Conservation (phyloP, 1,140 invertebrate species). For the Danaus plexippus region DNA sequence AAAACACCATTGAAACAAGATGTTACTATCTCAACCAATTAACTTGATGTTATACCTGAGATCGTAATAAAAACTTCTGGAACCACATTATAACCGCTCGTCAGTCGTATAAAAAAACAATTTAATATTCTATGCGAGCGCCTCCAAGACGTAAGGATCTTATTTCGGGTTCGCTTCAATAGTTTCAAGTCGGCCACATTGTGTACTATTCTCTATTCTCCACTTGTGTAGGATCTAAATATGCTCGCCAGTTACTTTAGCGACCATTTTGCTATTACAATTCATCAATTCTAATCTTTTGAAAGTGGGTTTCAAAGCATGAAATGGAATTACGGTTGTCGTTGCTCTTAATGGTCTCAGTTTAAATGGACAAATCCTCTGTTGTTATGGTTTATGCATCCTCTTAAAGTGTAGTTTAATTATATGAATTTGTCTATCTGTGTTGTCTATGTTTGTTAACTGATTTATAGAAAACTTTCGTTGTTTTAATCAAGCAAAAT, state of each 20-base stretch:
- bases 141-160: slow-evolving; percentile 15
- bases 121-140: slow-evolving; percentile 39
- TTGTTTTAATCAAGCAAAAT: too few species aligned
- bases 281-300: slow-evolving; percentile 14
- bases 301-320: slow-evolving; percentile 12
- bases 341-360: too few species aligned
- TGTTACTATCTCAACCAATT: too few species aligned
- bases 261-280: background rate
- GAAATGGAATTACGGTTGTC: slow-evolving; percentile 7
- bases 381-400: too few species aligned
- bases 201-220: slow-evolving; percentile 21
- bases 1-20: too few species aligned
- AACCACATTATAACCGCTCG: slow-evolving; percentile 20
- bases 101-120: slow-evolving; percentile 11
- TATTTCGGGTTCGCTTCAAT: slow-evolving; percentile 25
- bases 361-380: too few species aligned
- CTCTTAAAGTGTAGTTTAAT: too few species aligned
- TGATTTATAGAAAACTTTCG: too few species aligned
- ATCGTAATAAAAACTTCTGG: slow-evolving; percentile 17
- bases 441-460: too few species aligned
- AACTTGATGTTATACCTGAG: too few species aligned
- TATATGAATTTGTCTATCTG: too few species aligned
- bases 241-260: background rate
- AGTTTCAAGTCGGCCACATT: slow-evolving; percentile 24
- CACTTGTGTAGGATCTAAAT: slow-evolving; percentile 13